Base-by-base conservation (phyloP, 2,888 invertebrate species). In the Dicycla oo region DNA sequence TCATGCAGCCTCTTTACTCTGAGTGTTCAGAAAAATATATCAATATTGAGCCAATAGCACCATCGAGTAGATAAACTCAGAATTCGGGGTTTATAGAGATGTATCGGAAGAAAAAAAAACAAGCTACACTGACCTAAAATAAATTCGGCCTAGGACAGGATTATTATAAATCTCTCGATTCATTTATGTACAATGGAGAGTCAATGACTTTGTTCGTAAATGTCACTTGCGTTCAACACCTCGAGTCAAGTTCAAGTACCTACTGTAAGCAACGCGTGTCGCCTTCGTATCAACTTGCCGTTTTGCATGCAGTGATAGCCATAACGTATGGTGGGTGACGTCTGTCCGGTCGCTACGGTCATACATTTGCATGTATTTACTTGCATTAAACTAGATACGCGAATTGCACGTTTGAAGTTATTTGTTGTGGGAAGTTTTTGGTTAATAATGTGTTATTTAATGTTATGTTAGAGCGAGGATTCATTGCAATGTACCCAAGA, bases 211-310 rank as follows among this genome's bases (percentile, higher is more conserved):
- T 74, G 64, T 34, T 34, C 30, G 66, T 79, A 82, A 86, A 86
- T 86, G 87, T 87, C 84, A 83, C 53, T 67, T 65, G 85, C 83
- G 85, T 86, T 91, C 91, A 90, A 81, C 82, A 88, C 79, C 88
- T 86, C 86, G 73, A 88, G 91, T 92, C 93, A 94, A 95, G 95
- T 95, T 95, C 94, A 95, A 94, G 93, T 93, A 93, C 92, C 92
- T 91, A 86, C 82, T 79, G 78, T n/a, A 78, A 82, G 80, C 65
- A 75, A 82, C 85, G 85, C 83, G 84, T 84, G 67, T 88, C n/a
- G 65, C 88, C 88, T 89, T 90, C 93, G 91, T 93, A 92, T 81
- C 83, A 85, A 87, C 87, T 86, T 90, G 91, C 92, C 89, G 88
- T 91, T 86, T 63, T 73, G 49, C 30, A 82, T 77, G 57, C 72